phyloP scores from a whole-genome alignment of 2,113 vertebrate species.

The Microtus montanus region DNA sequence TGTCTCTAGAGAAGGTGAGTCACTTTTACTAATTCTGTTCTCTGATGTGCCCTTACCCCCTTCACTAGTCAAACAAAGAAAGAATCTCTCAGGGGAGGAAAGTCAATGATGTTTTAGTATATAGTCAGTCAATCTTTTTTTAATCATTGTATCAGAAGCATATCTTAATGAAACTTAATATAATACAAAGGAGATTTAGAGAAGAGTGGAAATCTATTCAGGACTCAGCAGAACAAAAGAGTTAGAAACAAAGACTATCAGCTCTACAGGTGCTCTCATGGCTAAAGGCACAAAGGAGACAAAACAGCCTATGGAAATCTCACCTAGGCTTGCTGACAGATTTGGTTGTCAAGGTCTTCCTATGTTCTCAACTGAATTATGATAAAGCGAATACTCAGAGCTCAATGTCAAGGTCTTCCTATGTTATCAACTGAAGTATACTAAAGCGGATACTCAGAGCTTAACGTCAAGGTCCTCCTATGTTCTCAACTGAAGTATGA shows the following conservation, averaged over 20 bases:
- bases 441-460: no score
- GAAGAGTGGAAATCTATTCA: constrained; percentile 52
- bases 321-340: background rate
- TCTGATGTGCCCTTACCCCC: constrained; percentile 42
- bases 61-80: constrained; percentile 47
- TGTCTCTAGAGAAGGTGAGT: constrained; percentile 58
- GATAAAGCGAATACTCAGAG: no score
- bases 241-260: constrained; percentile 45
- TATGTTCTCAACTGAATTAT: no score
- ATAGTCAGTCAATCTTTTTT: constrained; percentile 48
- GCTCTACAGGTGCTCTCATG: background rate
- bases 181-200: constrained; percentile 56
- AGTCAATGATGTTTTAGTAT: constrained; percentile 63
- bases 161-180: constrained; percentile 66
- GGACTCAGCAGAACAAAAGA: constrained; percentile 43
- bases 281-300: constrained; percentile 37
- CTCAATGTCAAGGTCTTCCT: no score
- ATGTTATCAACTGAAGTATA: no score
- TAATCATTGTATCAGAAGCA: constrained; percentile 49
- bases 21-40: constrained; percentile 38
- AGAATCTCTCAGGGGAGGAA: constrained; percentile 17
- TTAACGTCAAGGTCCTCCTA: no score
- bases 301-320: background rate
- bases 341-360: background rate
- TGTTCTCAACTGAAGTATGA: no score